Base-by-base conservation (phyloP, 2,797 vertebrate species). In the Tarsius wallacei region DNA sequence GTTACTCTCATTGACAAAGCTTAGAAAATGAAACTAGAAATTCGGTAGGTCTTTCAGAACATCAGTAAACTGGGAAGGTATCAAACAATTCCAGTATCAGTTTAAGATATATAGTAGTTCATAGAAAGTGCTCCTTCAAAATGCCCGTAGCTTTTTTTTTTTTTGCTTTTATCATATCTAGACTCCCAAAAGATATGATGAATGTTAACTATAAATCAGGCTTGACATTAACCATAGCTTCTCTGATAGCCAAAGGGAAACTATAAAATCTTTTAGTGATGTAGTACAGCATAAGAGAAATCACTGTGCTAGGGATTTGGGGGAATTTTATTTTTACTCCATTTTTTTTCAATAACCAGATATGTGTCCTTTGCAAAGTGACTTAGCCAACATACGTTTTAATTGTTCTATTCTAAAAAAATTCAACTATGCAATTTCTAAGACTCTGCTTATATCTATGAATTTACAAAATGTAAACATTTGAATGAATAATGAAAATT, bases 181-280 rank as follows among this genome's bases (percentile, higher is more conserved):
- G 73, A 15, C 78, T 80, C 51, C 22, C 36, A 80, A 71, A 61
- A 92, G 21, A 57, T 49, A 71, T 13, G 22, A 82, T 7, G 31
- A 84, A 66, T 90, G 17, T 82, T 90, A 94, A 95, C 33, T 84
- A 73, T 81, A 63, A 92, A 31, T 82, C n/a, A 96, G 22, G 17
- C 5, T 28, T 90, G 42, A 73, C 19, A 36, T 59, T 90, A 83
- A 88, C 73, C 24, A 73, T 2, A 76, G 4, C 53, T 84, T 96
- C 63, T 70, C 17, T 85, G 24, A 31, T 68, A 63, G 24, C 7
- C 81, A 95, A 82, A 92, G n/a, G 10, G n/a, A 83, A 94, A 87
- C 5, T 42, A 53, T 57, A 22, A 94, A 94, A 84, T 84, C 28
- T 57, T 95, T 55, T 90, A 74, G 74, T 82, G 51, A 77, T 66